Conservation (phyloP, 2,797 vertebrate species). For the Siniperca obscura region DNA sequence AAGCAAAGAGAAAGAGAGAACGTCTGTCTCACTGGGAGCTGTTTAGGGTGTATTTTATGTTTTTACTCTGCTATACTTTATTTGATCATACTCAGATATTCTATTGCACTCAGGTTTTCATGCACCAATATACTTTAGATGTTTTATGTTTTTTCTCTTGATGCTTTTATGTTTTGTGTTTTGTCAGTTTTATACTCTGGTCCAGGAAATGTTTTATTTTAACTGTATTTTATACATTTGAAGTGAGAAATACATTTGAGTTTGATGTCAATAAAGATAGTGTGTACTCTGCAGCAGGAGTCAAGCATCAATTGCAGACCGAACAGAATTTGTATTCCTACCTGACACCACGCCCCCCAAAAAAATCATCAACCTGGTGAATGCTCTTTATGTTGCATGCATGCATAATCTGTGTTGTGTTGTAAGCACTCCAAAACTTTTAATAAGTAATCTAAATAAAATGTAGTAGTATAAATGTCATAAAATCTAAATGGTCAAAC, state of each 20-base stretch:
- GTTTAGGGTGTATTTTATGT: not conserved
- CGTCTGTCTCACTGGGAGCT: not conserved
- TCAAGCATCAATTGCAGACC: too few species aligned
- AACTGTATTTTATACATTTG: not conserved
- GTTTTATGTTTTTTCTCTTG: not conserved
- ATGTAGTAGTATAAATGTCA: not conserved
- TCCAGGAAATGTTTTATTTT: not conserved
- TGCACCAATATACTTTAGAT: not conserved
- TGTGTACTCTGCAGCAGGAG: too few species aligned
- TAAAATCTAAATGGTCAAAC: not conserved
- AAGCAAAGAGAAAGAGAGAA: not conserved
- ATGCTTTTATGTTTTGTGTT: not conserved
- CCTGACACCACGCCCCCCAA: too few species aligned
- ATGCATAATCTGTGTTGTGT: not conserved
- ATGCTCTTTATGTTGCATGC: not conserved
- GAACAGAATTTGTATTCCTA: too few species aligned
- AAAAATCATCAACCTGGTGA: not conserved
- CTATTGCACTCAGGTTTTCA: not conserved
- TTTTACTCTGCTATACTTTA: not conserved
- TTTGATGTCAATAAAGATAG: not conserved
- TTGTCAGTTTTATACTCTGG: not conserved
- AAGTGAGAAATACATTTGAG: not conserved
- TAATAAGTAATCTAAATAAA: not conserved
- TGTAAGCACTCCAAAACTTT: not conserved
- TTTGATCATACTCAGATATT: not conserved